Conservation (phyloP, 2,797 vertebrate species). For the Erpetoichthys calabaricus region DNA sequence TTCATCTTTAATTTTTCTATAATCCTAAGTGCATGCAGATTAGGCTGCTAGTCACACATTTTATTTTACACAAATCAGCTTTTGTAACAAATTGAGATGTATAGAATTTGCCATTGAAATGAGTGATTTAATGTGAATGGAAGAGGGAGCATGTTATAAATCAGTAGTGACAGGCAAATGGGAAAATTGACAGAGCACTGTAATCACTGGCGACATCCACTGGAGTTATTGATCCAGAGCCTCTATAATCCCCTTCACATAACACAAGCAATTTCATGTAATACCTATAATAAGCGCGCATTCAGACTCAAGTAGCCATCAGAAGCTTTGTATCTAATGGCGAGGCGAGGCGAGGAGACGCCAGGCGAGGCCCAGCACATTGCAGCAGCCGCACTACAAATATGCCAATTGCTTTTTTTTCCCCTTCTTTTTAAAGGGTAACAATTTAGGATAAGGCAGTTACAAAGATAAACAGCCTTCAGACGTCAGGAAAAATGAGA, state of each 20-base stretch:
- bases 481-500: constrained; percentile 46
- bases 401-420: constrained; percentile 32
- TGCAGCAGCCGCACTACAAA: constrained; percentile 54
- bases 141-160: constrained; percentile 60
- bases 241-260: constrained; percentile 79
- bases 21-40: constrained; percentile 18
- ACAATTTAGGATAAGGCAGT: constrained; percentile 43
- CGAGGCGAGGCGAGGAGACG: constrained; percentile 27
- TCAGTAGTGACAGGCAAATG: constrained; percentile 70
- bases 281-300: constrained; percentile 92
- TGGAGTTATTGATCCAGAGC: constrained; percentile 94
- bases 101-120: constrained; percentile 68
- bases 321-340: constrained; percentile 74
- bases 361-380: constrained; percentile 47
- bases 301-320: constrained; percentile 82
- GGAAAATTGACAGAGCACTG: constrained; percentile 82
- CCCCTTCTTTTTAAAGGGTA: constrained; percentile 35
- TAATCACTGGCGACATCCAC: constrained; percentile 83
- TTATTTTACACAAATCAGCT: constrained; percentile 69
- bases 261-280: constrained; percentile 94
- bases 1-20: constrained; percentile 6
- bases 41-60: constrained; percentile 34
- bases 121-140: constrained; percentile 71
- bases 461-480: constrained; percentile 52
- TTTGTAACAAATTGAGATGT: constrained; percentile 72